A percentile compares a stretch with the other conserved stretches of the same genome.
phyloP scores from a whole-genome alignment of 2,888 invertebrate genomes.

The Leuctra nigra region DNA sequence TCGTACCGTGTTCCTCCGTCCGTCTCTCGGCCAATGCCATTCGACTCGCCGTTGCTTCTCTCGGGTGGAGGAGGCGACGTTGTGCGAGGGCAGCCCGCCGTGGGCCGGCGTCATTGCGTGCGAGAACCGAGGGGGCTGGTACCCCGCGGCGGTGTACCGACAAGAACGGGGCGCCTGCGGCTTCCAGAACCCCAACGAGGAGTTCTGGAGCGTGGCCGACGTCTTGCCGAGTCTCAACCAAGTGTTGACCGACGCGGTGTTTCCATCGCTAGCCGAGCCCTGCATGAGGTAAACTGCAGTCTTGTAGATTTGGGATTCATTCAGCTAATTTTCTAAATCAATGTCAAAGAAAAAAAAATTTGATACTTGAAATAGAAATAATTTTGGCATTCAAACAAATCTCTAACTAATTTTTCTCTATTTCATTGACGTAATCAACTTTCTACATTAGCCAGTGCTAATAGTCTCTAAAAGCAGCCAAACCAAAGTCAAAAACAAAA shows the following conservation, averaged over 20 bases:
- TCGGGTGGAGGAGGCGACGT: slow-evolving; percentile 36
- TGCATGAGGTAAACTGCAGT: background rate
- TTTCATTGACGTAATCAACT: too few species aligned
- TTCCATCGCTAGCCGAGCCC: background rate
- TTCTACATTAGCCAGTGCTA: too few species aligned
- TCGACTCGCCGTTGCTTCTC: slow-evolving; percentile 50
- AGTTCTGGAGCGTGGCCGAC: slow-evolving; percentile 48
- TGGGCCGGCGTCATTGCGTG: slow-evolving; percentile 68
- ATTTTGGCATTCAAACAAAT: background rate
- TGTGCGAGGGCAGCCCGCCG: slow-evolving; percentile 40
- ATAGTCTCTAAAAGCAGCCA: too few species aligned
- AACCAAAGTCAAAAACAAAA: too few species aligned
- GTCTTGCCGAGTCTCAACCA: slow-evolving; percentile 46
- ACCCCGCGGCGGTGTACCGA: slow-evolving; percentile 60
- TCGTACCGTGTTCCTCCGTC: slow-evolving; percentile 45
- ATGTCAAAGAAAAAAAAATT: too few species aligned
- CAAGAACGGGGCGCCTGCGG: slow-evolving; percentile 48
- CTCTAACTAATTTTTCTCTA: background rate
- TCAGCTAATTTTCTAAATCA: too few species aligned
- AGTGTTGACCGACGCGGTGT: slow-evolving; percentile 35
- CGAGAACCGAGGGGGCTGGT: slow-evolving; percentile 58
- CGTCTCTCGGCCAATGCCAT: slow-evolving; percentile 47
- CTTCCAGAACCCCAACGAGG: background rate
- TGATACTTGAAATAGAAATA: too few species aligned
- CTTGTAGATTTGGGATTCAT: too few species aligned